phyloP scores from a whole-genome alignment of 2,888 invertebrate genomes.

The Arge pagana region DNA sequence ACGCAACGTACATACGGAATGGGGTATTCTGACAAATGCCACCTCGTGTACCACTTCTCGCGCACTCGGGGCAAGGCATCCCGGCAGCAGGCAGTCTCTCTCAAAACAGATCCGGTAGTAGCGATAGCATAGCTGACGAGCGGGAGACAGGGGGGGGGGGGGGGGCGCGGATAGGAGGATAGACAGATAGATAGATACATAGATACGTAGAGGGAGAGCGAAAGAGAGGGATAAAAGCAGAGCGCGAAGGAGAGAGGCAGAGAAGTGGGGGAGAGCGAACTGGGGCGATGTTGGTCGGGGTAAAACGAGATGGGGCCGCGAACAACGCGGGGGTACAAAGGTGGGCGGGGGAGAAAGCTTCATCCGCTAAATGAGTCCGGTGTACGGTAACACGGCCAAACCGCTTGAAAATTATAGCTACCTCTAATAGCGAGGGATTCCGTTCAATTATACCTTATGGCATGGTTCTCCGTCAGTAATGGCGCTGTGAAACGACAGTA shows the following conservation, averaged over 20 bases:
- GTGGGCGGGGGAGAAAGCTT: conserved; percentile 28
- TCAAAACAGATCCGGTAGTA: no score
- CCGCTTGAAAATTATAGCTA: conserved; percentile 42
- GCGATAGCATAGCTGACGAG: no score
- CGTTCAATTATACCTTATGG: conserved; percentile 51
- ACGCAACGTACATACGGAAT: conserved; percentile 44
- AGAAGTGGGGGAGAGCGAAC: conserved; percentile 25
- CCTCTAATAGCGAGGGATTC: conserved; percentile 47
- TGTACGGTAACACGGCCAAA: conserved; percentile 31
- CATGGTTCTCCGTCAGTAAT: conserved; percentile 40
- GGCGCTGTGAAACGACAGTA: conserved; percentile 25
- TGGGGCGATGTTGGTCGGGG: conserved; percentile 25
- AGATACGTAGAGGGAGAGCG: no score
- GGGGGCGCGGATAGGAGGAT: no score
- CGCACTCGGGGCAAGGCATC: conserved; percentile 8
- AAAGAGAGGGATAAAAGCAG: background rate
- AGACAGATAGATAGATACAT: no score
- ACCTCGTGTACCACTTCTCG: conserved; percentile 45
- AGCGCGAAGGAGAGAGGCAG: conserved; percentile 12
- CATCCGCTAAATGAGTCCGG: conserved; percentile 40
- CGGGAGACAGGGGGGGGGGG: background rate
- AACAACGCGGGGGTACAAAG: conserved; percentile 10
- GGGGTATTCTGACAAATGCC: conserved; percentile 47
- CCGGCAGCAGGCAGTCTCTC: conserved; percentile 16
- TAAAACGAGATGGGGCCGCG: background rate